Evolutionary conservation across 37 sponge, comb jelly and placozoan genomes (phyloP).

Genomic region (Aplysina aerophoba): DNA sequence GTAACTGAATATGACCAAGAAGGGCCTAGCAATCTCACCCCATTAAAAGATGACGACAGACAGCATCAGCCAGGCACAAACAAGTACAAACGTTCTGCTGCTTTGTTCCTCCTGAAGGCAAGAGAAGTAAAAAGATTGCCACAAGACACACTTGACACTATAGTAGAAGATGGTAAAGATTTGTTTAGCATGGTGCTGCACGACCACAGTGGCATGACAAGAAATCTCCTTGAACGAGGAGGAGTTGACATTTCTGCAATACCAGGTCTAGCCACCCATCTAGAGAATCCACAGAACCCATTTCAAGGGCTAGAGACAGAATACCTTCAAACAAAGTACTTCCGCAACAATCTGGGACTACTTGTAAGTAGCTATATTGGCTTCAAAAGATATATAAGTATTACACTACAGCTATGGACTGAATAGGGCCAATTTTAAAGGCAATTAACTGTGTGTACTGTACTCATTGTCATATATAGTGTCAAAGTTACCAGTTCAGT

Average conservation of each 20-base stretch:
- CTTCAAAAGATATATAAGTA: neutral
- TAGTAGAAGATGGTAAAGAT: neutral
- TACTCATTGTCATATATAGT: no score
- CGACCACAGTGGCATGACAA: neutral
- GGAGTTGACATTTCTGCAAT: neutral
- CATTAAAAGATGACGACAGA: no score
- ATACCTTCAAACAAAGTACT: conserved; percentile 3
- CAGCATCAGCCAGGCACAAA: neutral
- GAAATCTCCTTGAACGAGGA: neutral
- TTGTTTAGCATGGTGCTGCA: neutral
- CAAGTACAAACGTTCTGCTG: neutral
- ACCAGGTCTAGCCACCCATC: neutral
- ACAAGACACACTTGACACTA: neutral
- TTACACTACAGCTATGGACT: no score
- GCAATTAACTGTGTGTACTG: no score
- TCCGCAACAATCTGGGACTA: neutral
- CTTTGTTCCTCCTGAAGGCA: neutral
- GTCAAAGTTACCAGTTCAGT: no score
- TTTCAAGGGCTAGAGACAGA: conserved; percentile 19
- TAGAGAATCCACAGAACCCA: neutral
- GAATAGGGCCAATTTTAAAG: no score
- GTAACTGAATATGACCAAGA: no score
- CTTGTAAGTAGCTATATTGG: neutral
- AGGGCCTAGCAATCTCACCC: no score
- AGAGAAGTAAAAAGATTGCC: conserved; percentile 4